These are phyloP conservation scores for Campoplex nolae DNA, from an alignment of 2,888 invertebrate species.

Conservation along the genomic window DNA sequence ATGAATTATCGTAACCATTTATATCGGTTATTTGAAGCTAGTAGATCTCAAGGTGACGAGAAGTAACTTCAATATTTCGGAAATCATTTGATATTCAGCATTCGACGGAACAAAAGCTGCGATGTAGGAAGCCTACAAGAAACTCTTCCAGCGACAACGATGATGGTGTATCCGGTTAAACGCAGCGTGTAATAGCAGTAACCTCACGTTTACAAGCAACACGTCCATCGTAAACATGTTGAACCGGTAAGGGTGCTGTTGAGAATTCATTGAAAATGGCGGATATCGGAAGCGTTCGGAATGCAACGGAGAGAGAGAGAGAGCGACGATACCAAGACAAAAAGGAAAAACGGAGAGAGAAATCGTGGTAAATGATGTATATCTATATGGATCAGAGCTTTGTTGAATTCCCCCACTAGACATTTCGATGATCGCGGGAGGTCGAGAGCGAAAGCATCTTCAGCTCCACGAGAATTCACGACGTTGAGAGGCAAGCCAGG, in stretches of 20 bases:
- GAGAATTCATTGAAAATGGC: constrained; percentile 44
- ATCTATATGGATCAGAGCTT: constrained; percentile 3
- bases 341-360: not conserved
- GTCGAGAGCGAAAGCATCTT: constrained; percentile 30
- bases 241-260: not conserved
- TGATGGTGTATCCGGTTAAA: not conserved
- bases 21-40: not conserved
- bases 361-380: not conserved
- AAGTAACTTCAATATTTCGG: not conserved
- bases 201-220: not conserved
- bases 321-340: not conserved
- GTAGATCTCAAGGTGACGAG: not conserved
- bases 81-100: not conserved
- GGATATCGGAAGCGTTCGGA: constrained; percentile 42
- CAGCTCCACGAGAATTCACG: constrained; percentile 58
- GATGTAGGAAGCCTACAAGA: not conserved
- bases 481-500: constrained; percentile 36
- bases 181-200: not conserved
- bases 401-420: constrained; percentile 29
- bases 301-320: constrained; percentile 32
- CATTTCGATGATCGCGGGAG: constrained; percentile 38
- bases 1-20: not conserved
- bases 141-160: not conserved
- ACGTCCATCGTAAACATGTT: constrained; percentile 22
- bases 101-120: not conserved